Conservation (phyloP, 2,888 invertebrate genomes). For the Ormyrus rosae region DNA sequence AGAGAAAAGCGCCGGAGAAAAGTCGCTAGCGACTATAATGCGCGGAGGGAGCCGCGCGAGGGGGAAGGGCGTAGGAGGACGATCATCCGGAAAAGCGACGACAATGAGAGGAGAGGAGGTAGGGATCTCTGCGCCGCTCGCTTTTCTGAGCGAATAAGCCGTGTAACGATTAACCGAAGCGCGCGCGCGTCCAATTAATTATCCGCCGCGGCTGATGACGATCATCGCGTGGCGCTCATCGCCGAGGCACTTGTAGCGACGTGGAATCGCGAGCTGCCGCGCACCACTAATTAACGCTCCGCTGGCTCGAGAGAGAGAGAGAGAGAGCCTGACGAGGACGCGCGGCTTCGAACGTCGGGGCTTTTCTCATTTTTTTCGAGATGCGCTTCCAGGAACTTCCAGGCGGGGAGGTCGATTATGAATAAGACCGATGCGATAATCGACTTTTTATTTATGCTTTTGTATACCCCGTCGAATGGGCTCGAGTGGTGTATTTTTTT, state of each 20-base stretch:
- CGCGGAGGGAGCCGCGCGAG: neutral
- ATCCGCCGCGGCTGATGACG: conserved; percentile 44
- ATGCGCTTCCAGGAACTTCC: no score
- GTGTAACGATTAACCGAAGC: conserved; percentile 50
- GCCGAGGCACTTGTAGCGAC: conserved; percentile 1
- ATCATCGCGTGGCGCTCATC: conserved; percentile 15
- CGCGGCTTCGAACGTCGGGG: no score
- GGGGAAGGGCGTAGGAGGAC: no score
- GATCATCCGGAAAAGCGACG: neutral
- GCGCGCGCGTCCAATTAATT: conserved; percentile 55
- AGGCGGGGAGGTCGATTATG: no score
- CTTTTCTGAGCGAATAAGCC: conserved; percentile 44
- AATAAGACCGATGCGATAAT: neutral
- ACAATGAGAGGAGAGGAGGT: neutral
- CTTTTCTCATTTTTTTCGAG: no score
- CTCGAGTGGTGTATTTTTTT: no score
- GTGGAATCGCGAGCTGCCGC: neutral
- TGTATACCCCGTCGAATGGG: neutral
- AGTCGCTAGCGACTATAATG: conserved; percentile 14
- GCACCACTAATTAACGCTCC: conserved; percentile 46
- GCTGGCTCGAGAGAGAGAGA: no score
- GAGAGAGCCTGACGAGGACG: no score
- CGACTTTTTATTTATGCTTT: neutral
- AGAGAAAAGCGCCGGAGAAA: no score
- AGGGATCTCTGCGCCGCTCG: no score